Evolutionary conservation across 2,888 invertebrate species (phyloP).

Genomic region (Apocheima hispidaria): DNA sequence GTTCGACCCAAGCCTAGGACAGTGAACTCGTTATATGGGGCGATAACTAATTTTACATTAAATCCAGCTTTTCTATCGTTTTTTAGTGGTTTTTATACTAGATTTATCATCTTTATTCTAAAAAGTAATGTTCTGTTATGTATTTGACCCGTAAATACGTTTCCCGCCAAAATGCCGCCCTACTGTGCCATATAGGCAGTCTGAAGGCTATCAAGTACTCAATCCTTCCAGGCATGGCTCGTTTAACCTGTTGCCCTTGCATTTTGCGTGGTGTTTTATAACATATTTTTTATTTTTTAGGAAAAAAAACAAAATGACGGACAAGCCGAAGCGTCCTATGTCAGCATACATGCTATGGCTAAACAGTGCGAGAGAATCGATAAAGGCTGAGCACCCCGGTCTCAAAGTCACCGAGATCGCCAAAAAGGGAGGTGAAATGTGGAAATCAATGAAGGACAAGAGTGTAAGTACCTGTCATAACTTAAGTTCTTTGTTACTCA

Average conservation of each 20-base stretch:
- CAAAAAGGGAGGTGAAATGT: conserved; percentile 97
- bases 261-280: conserved; percentile 49
- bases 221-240: conserved; percentile 57
- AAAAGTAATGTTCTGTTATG: conserved; percentile 40
- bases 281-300: conserved; percentile 64
- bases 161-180: conserved; percentile 86
- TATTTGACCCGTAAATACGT: conserved; percentile 58
- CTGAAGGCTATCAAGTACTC: conserved; percentile 60
- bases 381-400: conserved; percentile 96
- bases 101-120: conserved; percentile 41
- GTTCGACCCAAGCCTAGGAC: conserved; percentile 83
- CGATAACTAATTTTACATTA: conserved; percentile 71
- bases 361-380: conserved; percentile 93
- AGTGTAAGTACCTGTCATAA: conserved; percentile 84
- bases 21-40: conserved; percentile 83
- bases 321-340: conserved; percentile 97
- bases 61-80: conserved; percentile 46
- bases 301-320: conserved; percentile 90
- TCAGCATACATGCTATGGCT: conserved; percentile 98
- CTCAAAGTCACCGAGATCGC: conserved; percentile 96
- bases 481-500: conserved; percentile 10
- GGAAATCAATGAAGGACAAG: conserved; percentile 96
- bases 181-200: conserved; percentile 64
- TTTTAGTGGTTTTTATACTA: conserved; percentile 44
- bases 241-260: conserved; percentile 65